Conservation (phyloP, 2,797 vertebrate species). For the Syngnathus rostellatus region DNA sequence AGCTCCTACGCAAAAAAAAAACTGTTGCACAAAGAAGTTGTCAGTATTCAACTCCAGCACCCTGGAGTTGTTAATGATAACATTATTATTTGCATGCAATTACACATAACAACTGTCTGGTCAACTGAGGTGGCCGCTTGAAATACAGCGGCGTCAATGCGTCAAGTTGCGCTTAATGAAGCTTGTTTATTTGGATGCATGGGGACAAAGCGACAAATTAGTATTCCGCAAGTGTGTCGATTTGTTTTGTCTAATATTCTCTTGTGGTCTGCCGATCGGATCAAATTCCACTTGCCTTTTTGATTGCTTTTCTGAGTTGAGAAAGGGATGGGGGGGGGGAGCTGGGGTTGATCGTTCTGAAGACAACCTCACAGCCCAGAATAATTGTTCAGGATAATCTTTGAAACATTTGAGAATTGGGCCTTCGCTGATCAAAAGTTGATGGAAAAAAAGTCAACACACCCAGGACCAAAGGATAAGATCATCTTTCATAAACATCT, state of each 20-base stretch:
- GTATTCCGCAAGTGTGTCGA: background rate
- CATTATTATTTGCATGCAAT: background rate
- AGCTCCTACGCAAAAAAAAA: no score
- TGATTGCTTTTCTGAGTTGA: background rate
- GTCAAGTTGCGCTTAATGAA: background rate
- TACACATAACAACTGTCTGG: background rate
- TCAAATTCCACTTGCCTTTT: background rate
- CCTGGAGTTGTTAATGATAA: background rate
- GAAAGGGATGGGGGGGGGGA: background rate
- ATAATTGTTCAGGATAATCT: background rate
- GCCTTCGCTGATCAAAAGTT: background rate
- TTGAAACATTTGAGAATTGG: background rate
- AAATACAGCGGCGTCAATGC: background rate
- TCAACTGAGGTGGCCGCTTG: background rate
- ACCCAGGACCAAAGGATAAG: no score
- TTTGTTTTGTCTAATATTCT: background rate
- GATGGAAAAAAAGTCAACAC: no score
- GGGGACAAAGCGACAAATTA: background rate
- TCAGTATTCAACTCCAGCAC: background rate
- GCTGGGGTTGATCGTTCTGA: background rate
- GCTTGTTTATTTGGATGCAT: background rate
- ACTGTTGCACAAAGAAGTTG: background rate
- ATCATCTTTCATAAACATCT: background rate
- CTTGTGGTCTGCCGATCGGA: background rate
- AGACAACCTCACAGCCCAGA: no score